These are phyloP conservation scores for Hetaerina americana DNA, from an alignment of 1,140 invertebrate genomes.

Conservation along the genomic window DNA sequence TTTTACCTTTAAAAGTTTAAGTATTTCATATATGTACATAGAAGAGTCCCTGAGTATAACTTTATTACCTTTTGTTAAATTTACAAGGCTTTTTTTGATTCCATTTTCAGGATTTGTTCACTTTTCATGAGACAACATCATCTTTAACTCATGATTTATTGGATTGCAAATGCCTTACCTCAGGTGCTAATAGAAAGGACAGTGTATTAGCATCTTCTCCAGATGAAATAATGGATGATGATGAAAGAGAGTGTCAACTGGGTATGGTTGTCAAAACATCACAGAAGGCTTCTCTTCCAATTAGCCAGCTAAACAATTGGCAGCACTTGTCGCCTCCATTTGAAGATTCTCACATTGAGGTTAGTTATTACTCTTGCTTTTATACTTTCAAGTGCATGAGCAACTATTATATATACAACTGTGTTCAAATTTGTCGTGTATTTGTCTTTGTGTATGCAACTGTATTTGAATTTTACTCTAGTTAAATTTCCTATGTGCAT, in stretches of 20 bases:
- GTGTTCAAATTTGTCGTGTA: too few species aligned
- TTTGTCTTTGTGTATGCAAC: too few species aligned
- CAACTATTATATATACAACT: too few species aligned
- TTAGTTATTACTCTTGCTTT: too few species aligned
- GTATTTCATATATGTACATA: too few species aligned
- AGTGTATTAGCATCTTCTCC: background rate
- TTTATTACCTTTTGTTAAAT: too few species aligned
- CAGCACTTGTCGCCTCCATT: background rate
- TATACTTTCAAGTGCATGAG: too few species aligned
- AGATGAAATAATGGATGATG: background rate
- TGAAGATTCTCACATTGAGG: background rate
- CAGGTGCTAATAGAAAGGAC: background rate
- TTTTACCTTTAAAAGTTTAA: too few species aligned
- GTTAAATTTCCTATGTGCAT: too few species aligned
- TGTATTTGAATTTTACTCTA: too few species aligned
- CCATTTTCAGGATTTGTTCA: background rate
- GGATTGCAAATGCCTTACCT: background rate
- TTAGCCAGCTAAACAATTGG: background rate
- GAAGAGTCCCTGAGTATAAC: too few species aligned
- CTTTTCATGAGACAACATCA: background rate
- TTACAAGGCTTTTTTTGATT: too few species aligned
- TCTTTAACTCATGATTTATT: background rate
- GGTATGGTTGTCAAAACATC: background rate
- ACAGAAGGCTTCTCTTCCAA: background rate
- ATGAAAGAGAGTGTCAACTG: background rate